These are phyloP conservation scores for Drosophila lutescens DNA, from an alignment of 2,888 invertebrate genomes.

Conservation along the genomic window DNA sequence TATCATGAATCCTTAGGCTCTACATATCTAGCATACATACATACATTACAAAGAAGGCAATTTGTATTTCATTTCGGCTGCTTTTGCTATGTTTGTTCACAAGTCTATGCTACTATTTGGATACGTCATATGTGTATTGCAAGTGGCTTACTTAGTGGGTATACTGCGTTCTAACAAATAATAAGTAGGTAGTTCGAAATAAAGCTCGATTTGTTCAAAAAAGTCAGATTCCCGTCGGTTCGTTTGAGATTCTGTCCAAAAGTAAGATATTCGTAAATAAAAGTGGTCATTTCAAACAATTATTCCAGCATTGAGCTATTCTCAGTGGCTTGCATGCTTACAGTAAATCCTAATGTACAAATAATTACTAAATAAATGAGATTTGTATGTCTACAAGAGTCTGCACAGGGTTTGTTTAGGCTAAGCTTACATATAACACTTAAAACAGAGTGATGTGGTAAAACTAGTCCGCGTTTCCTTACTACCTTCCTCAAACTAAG, in stretches of 20 bases:
- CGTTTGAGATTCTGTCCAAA: conserved; percentile 60
- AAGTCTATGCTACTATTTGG: conserved; percentile 69
- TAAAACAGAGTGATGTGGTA: conserved; percentile 67
- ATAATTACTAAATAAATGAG: conserved; percentile 57
- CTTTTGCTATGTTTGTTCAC: conserved; percentile 33
- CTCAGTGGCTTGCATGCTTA: conserved; percentile 44
- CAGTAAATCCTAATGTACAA: conserved; percentile 59
- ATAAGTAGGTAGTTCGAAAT: conserved; percentile 51
- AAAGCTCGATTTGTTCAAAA: conserved; percentile 71
- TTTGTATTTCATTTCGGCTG: conserved; percentile 35
- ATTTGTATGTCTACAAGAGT: conserved; percentile 40
- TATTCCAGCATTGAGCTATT: conserved; percentile 27
- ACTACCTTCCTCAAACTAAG: conserved; percentile 15
- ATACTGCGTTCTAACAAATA: conserved; percentile 33
- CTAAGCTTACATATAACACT: conserved; percentile 65
- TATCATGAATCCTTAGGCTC: conserved; percentile 25
- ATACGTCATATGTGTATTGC: conserved; percentile 69
- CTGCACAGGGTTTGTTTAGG: conserved; percentile 38
- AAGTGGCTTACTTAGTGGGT: conserved; percentile 45
- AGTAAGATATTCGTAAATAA: conserved; percentile 10
- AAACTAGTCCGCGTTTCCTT: conserved; percentile 30
- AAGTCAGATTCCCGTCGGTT: conserved; percentile 9
- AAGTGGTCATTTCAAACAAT: conserved; percentile 19
- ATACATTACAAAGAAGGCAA: conserved; percentile 59
- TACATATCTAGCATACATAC: conserved; percentile 48